Base-by-base conservation (phyloP, 2,797 vertebrate genomes). In the Agapornis canus region DNA sequence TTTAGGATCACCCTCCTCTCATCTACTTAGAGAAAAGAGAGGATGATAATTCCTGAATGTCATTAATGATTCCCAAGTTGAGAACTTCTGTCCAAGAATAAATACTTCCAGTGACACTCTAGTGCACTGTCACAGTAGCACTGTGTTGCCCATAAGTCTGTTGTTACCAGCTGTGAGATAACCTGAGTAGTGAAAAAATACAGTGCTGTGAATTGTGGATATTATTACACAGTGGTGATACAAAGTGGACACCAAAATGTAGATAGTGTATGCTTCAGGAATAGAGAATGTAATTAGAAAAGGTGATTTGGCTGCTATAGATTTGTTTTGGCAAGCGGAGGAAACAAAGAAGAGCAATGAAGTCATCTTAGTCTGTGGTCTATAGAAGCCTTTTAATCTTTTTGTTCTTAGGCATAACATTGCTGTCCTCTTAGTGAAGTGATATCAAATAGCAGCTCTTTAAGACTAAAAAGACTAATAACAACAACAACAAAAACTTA, bases 41-140 rank as follows among this genome's bases (percentile, higher is more conserved):
- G 16, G 27, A 8, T 11, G 6, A 14, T 72, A 66, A 82, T 84
- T 94, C 37, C 60, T 80, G 63, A 86, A 21, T 79, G 43, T 43
- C 82, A 18, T 76, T 91, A 17, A 16, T 0, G 6, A 43, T 77
- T 90, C 54, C 20, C 35, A 70, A 54, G 48, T 56, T 84, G 80
- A 90, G 40, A 82, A 73, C 22, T 90, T 83, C 73, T 93, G 15
- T 66, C 47, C 60, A 90, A 61, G 51, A 72, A 66, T 40, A 60
- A 45, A 19, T 45, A 9, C 14, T 49, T 84, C 8, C 26, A 65
- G 8, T 56, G 26, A 27, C 39, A 32, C 13, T 22, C 18, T 17
- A 20, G 65, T 42, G 39, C 43, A 16, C 12, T 40, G 5, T 35
- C 1, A 3, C 31, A 17, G 70, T 31, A 70, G 40, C 1, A 0